Conservation (phyloP, 37 sponge, comb jelly and placozoan species). For the Halisarca cf. caerulea region DNA sequence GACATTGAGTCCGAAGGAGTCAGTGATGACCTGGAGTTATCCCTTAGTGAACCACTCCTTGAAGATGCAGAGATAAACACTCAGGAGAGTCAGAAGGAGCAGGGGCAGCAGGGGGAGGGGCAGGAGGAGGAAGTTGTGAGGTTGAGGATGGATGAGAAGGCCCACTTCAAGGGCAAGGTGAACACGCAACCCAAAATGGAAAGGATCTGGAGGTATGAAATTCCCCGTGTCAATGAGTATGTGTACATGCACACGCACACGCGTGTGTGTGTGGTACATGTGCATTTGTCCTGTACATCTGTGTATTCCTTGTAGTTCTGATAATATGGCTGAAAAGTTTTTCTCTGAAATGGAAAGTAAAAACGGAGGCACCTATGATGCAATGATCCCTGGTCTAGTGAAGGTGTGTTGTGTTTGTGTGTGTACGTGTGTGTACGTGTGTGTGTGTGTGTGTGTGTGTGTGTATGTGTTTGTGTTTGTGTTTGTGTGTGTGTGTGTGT, state of each 20-base stretch:
- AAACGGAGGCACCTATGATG: conserved; percentile 71
- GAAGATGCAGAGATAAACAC: too few species aligned
- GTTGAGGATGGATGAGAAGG: too few species aligned
- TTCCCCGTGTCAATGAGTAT: neutral
- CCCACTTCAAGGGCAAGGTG: too few species aligned
- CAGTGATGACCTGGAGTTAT: too few species aligned
- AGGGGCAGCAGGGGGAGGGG: too few species aligned
- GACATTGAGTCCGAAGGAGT: too few species aligned
- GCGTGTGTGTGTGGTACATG: neutral
- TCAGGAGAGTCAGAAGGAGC: too few species aligned
- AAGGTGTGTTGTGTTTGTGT: conserved; percentile 45
- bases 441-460: conserved; percentile 10
- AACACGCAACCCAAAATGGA: too few species aligned
- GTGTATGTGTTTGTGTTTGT: conserved; percentile 1
- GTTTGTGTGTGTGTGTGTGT: neutral
- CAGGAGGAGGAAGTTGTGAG: too few species aligned
- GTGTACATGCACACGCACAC: conserved; percentile 12
- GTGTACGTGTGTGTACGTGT: conserved; percentile 4
- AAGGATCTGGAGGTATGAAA: too few species aligned
- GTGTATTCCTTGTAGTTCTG: conserved; percentile 28
- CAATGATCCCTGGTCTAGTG: conserved; percentile 63
- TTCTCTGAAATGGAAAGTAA: conserved; percentile 59
- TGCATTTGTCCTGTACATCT: neutral
- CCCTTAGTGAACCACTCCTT: too few species aligned
- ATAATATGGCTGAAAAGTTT: conserved; percentile 55